Evolutionary conservation across 2,113 vertebrate genomes (phyloP), one percentile per base, ranked within the genome.

Genomic region (Stegastes partitus): DNA sequence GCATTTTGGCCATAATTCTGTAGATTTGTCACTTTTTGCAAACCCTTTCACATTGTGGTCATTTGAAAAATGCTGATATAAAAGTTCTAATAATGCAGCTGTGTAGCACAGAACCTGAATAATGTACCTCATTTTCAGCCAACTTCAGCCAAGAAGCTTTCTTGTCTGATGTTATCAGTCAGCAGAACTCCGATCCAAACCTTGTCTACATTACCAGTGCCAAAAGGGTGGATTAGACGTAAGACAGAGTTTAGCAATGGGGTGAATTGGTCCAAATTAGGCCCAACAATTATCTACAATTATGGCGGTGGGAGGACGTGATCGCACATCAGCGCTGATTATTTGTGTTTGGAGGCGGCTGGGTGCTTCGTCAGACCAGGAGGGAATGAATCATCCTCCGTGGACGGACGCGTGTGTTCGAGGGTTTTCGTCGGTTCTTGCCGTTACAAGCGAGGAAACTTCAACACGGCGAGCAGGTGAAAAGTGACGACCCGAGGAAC

Each of bases 261-360:
- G 23, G 15, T 22, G 59, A 85, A 28, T 89, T 92, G 93, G 86
- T 88, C 92, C 93, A 93, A 94, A 89, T 96, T 96, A 95, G 92
- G 85, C 91, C 89, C 92, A 86, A 93, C 93, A 94, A 94, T 96
- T 96, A 93, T 92, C 91, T 89, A 90, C 94, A 96, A 96, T 97
- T 96, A 96, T 93, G 91, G 91, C 90, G 7, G 50, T 44, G 91
- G 85, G 84, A 77, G 66, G 76, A 85, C 10, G 23, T 28, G 51
- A 70, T 81, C n/a, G 47, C 80, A 87, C 87, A 89, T 90, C 81
- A 88, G 75, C 47, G 47, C 65, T 87, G 88, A 79, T 92, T 93
- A 91, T 91, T 92, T 91, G 82, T 88, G 85, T 93, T 89, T 79
- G 81, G 79, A 89, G 83, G 79, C 31, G 21, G 55, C 42, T 39